These are phyloP conservation scores for Luscinia luscinia DNA, from an alignment of 2,797 vertebrate genomes.

Conservation along the genomic window DNA sequence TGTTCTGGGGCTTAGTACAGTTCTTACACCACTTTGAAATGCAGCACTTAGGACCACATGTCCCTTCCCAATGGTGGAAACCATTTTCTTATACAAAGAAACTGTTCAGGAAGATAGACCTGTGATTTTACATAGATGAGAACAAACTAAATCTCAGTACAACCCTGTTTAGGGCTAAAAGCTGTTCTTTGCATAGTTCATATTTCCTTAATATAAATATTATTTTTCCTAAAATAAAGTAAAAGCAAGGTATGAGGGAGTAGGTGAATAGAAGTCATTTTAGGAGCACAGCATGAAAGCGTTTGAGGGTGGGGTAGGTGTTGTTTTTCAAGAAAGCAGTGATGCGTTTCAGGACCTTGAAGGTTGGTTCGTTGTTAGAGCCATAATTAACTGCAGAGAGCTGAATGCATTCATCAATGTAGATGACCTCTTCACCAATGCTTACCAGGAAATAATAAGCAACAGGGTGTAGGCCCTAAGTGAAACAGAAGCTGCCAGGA, in stretches of 20 bases:
- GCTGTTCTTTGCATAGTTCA: background rate
- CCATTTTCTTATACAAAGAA: background rate
- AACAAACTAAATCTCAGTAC: background rate
- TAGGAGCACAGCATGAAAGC: background rate
- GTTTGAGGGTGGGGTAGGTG: background rate
- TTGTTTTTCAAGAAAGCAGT: conserved; percentile 1
- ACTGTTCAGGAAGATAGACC: background rate
- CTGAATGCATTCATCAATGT: background rate
- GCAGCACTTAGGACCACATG: background rate
- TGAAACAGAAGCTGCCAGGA: conserved; percentile 1
- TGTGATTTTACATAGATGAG: background rate
- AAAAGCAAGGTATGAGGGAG: background rate
- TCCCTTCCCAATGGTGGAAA: background rate
- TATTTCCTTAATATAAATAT: background rate
- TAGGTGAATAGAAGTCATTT: background rate
- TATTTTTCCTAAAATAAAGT: background rate
- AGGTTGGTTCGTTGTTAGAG: background rate
- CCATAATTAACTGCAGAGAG: background rate
- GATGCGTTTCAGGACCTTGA: background rate
- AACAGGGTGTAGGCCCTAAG: background rate
- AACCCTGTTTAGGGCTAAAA: background rate
- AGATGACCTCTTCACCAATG: background rate
- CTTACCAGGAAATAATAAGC: conserved; percentile 15
- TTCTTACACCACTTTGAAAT: background rate
- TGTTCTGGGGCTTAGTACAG: background rate